These are phyloP conservation scores for Cenopis cana DNA, from an alignment of 2,888 invertebrate species.

Conservation along the genomic window DNA sequence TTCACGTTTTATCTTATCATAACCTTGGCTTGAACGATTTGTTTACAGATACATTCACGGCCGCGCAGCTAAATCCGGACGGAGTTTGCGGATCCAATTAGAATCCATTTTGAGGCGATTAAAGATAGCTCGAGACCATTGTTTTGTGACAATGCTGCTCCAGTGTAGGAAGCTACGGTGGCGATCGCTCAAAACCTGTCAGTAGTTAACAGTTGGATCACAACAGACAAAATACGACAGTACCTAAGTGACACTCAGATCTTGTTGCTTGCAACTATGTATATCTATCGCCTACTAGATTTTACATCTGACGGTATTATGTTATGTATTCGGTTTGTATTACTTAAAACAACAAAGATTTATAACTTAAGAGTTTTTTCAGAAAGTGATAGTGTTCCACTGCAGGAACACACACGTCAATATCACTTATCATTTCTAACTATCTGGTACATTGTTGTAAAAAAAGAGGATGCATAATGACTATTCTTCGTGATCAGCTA, in stretches of 20 bases:
- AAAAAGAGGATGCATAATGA: no score
- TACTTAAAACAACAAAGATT: no score
- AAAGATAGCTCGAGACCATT: conserved; percentile 78
- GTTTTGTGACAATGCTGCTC: conserved; percentile 75
- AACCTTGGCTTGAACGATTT: conserved; percentile 59
- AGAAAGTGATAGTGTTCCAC: no score
- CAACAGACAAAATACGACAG: conserved; percentile 28
- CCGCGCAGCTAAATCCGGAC: conserved; percentile 58
- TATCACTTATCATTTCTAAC: no score
- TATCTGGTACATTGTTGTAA: no score
- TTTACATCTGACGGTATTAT: no score
- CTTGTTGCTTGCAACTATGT: no score
- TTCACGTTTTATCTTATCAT: conserved; percentile 56
- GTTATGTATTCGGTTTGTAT: no score
- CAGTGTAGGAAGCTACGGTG: conserved; percentile 65
- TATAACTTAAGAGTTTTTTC: no score
- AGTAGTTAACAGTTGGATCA: conserved; percentile 63
- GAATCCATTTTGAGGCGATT: conserved; percentile 78
- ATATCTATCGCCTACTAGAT: no score
- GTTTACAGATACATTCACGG: conserved; percentile 48
- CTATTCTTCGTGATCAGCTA: no score
- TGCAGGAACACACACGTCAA: no score
- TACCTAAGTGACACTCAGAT: background rate
- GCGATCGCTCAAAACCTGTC: conserved; percentile 80
- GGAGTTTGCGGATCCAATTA: conserved; percentile 80